Evolutionary conservation across 2,888 invertebrate genomes (phyloP).

Genomic region (Patella caerulea): DNA sequence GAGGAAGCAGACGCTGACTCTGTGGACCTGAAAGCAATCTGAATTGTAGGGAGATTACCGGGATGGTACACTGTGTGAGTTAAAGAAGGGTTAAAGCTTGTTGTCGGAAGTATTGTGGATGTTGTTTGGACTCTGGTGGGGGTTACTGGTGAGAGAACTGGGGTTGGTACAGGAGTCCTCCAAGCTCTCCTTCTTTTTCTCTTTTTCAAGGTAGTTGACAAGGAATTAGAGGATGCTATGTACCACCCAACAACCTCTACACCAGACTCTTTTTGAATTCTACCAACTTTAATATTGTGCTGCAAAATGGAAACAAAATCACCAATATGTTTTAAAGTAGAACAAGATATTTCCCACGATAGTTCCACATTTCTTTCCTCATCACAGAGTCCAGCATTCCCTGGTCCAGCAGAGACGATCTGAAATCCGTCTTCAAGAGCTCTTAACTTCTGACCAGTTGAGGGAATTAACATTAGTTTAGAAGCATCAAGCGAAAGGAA

Average conservation of each 20-base stretch:
- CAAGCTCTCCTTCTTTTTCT: slow-evolving; percentile 20
- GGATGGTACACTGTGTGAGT: background rate
- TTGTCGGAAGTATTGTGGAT: background rate
- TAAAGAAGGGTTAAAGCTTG: background rate
- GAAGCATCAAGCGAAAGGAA: slow-evolving; percentile 35
- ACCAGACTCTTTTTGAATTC: slow-evolving; percentile 37
- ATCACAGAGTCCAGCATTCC: slow-evolving; percentile 22
- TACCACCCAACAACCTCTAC: slow-evolving; percentile 39
- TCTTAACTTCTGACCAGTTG: slow-evolving; percentile 19
- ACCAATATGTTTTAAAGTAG: slow-evolving; percentile 30
- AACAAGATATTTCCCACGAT: slow-evolving; percentile 38
- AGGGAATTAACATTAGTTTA: slow-evolving; percentile 27
- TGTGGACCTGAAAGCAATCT: background rate
- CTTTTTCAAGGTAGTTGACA: slow-evolving; percentile 15
- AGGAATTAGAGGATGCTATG: slow-evolving; percentile 32
- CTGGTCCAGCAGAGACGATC: slow-evolving; percentile 40
- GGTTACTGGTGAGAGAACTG: slow-evolving; percentile 23
- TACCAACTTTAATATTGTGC: slow-evolving; percentile 40
- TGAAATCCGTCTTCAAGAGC: slow-evolving; percentile 30
- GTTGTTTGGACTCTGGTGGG: slow-evolving; percentile 24
- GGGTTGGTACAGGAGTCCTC: slow-evolving; percentile 33
- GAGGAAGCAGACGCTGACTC: too few species aligned
- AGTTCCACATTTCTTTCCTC: slow-evolving; percentile 32
- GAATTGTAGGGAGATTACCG: background rate
- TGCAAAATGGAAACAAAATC: slow-evolving; percentile 41